A percentile compares a stretch with the other conserved stretches of the same genome.
Conservation (phyloP, 2,797 vertebrate genomes). For the Urosaurus nigricauda region DNA sequence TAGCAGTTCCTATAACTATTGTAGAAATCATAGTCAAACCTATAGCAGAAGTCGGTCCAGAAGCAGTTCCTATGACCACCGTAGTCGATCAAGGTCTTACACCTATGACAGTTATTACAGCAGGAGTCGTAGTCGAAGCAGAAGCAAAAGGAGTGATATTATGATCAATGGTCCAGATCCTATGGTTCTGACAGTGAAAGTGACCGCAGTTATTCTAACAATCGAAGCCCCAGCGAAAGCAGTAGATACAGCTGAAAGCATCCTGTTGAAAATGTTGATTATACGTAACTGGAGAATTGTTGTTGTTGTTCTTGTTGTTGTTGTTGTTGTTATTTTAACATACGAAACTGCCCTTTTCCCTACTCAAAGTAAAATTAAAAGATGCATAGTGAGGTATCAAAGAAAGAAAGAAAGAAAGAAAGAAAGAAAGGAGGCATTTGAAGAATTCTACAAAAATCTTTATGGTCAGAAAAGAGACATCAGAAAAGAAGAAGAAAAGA, state of each 20-base stretch:
- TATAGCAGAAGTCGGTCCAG: constrained; percentile 92
- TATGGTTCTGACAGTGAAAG: constrained; percentile 90
- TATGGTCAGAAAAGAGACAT: too few species aligned
- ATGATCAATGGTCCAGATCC: constrained; percentile 88
- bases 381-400: constrained; percentile 36
- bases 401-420: too few species aligned
- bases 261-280: constrained; percentile 27
- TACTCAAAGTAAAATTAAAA: constrained; percentile 57
- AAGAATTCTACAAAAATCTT: too few species aligned
- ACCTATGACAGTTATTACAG: constrained; percentile 93
- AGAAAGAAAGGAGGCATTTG: too few species aligned
- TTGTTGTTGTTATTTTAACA: neutral
- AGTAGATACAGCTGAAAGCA: constrained; percentile 87
- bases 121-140: constrained; percentile 85
- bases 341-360: neutral
- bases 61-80: constrained; percentile 86
- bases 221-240: constrained; percentile 90
- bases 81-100: constrained; percentile 91
- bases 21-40: constrained; percentile 86
- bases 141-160: constrained; percentile 86
- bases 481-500: too few species aligned
- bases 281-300: constrained; percentile 69
- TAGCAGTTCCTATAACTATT: constrained; percentile 91
- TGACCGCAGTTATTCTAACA: constrained; percentile 89
- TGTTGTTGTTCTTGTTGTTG: neutral